Conservation (phyloP, 2,888 invertebrate genomes). For the Gryllus longicercus region DNA sequence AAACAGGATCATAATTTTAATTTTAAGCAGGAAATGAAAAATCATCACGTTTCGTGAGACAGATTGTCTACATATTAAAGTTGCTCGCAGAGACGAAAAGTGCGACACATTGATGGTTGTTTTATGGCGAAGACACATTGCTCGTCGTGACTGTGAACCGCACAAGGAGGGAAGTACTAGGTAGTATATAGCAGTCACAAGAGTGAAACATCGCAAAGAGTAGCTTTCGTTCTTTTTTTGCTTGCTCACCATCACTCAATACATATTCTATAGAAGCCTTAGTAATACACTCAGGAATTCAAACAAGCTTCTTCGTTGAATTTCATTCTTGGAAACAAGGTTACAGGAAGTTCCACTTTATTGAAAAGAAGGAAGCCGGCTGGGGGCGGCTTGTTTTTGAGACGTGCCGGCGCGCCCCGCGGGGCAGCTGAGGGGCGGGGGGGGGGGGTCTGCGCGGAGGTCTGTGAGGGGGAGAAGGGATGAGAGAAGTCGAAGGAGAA, state of each 20-base stretch:
- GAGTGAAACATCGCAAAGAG: too few species aligned
- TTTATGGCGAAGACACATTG: too few species aligned
- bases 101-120: too few species aligned
- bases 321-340: constrained; percentile 11
- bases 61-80: too few species aligned
- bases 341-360: neutral
- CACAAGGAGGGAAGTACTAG: too few species aligned
- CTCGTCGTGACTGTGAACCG: too few species aligned
- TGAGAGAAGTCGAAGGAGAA: neutral
- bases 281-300: constrained; percentile 2
- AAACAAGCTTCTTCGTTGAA: neutral
- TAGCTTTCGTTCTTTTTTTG: too few species aligned
- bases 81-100: too few species aligned
- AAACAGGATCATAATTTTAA: too few species aligned
- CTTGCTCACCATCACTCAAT: neutral
- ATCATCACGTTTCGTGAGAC: too few species aligned
- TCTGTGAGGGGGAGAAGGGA: neutral
- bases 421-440: neutral
- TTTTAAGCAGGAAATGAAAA: too few species aligned
- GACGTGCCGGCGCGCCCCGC: neutral
- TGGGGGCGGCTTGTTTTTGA: neutral
- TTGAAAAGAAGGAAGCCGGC: neutral
- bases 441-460: neutral
- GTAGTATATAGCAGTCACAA: too few species aligned
- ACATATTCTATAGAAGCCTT: neutral